Conservation (phyloP, 2,888 invertebrate species). For the Brachycybe producta region DNA sequence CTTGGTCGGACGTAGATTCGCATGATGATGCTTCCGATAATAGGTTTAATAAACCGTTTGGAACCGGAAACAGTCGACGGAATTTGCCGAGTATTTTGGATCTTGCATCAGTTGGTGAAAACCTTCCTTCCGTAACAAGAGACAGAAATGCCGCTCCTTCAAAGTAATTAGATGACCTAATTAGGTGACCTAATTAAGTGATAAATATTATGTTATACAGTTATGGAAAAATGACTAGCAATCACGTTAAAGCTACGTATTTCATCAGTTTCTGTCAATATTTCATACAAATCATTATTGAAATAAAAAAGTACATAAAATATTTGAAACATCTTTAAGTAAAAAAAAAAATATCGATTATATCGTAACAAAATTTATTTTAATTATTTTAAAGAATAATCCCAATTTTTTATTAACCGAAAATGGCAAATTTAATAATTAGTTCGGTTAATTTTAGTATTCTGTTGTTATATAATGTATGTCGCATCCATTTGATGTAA, state of each 20-base stretch:
- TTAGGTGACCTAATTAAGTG: not conserved
- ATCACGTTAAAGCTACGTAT: not conserved
- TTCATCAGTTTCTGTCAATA: not conserved
- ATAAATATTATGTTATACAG: not conserved
- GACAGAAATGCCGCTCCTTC: constrained; percentile 3
- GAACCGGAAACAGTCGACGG: not conserved
- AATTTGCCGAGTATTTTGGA: constrained; percentile 11
- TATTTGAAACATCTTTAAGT: no score
- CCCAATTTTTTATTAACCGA: no score
- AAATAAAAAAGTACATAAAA: no score
- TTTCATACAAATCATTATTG: no score
- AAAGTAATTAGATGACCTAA: not conserved
- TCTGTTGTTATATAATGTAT: no score
- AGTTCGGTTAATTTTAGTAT: no score
- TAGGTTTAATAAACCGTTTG: not conserved
- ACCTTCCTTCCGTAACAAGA: not conserved
- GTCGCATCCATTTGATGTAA: no score
- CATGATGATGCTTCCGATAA: constrained; percentile 1
- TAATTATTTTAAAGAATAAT: no score
- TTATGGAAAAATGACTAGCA: not conserved
- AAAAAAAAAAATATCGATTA: no score
- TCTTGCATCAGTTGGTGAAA: not conserved
- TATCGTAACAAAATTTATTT: no score
- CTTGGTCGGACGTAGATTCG: constrained; percentile 12
- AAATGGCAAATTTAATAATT: no score